Evolutionary conservation across 2,113 vertebrate genomes (phyloP).

Genomic region (Corythornis cristatus): DNA sequence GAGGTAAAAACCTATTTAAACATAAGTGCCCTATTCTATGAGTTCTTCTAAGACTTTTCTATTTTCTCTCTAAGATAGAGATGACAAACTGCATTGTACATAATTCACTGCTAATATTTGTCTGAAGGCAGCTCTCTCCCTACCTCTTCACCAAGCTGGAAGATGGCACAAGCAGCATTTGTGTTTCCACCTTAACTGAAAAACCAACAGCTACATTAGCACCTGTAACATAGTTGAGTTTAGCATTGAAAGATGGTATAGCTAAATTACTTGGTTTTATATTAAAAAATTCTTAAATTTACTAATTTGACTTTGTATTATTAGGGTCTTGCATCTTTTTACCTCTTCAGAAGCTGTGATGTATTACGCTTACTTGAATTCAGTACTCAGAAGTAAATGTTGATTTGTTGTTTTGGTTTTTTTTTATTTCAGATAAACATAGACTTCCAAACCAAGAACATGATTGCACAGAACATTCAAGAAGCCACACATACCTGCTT

Average conservation of each 20-base stretch:
- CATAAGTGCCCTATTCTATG: background rate
- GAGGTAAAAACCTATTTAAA: conserved; percentile 78
- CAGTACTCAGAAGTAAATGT: background rate
- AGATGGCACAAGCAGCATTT: background rate
- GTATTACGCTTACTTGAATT: background rate
- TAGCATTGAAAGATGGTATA: background rate
- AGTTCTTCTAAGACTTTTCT: background rate
- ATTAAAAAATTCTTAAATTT: background rate
- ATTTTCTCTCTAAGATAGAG: background rate
- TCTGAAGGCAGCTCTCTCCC: background rate
- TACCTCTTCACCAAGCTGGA: background rate
- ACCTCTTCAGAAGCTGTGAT: background rate
- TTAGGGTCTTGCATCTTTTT: background rate
- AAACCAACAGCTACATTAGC: background rate
- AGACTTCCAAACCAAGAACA: conserved; percentile 87
- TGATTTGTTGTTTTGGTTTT: too few relatives aligned
- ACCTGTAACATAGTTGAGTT: background rate
- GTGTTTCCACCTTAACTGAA: background rate
- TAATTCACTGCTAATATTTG: background rate
- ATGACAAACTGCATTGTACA: background rate
- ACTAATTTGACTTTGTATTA: background rate
- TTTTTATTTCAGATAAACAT: conserved; percentile 85
- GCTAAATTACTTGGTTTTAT: background rate
- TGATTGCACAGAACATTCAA: conserved; percentile 79
- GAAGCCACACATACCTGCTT: conserved; percentile 82